A percentile compares a stretch with the other conserved stretches of the same genome.
Evolutionary conservation across 2,888 invertebrate genomes (phyloP).

Genomic region (Eretmocerus hayati): DNA sequence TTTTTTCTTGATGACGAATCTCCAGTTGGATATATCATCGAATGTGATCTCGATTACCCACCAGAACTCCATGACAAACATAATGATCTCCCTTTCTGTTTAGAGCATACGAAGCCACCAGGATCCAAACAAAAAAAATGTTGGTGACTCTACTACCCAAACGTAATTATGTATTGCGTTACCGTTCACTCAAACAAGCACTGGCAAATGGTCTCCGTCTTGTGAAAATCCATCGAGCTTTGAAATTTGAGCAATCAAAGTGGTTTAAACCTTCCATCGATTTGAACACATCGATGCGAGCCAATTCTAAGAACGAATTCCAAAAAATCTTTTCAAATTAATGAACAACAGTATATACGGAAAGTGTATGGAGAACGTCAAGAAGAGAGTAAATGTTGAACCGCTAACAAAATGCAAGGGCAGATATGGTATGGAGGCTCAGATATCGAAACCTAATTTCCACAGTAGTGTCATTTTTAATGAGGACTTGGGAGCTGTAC

Average conservation of each 20-base stretch:
- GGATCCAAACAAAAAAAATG: constrained; percentile 22
- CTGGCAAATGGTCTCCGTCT: constrained; percentile 25
- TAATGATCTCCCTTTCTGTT: constrained; percentile 18
- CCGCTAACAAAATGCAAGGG: constrained; percentile 24
- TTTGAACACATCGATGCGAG: constrained; percentile 34
- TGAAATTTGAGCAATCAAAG: constrained; percentile 18
- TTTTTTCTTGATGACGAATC: neutral
- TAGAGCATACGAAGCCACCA: constrained; percentile 26
- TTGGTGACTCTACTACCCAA: constrained; percentile 28
- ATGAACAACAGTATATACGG: constrained; percentile 37
- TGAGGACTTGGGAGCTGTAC: constrained; percentile 34
- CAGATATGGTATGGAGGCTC: constrained; percentile 26
- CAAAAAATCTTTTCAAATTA: constrained; percentile 37
- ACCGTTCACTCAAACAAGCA: constrained; percentile 28
- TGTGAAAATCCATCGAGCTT: constrained; percentile 30
- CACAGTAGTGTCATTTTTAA: constrained; percentile 33
- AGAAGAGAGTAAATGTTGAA: too few species aligned
- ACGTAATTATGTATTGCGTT: constrained; percentile 27
- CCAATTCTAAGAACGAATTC: constrained; percentile 34
- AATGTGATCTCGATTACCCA: constrained; percentile 2
- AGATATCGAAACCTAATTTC: constrained; percentile 33
- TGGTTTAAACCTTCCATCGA: constrained; percentile 33
- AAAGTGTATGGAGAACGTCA: constrained; percentile 27
- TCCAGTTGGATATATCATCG: constrained; percentile 1
- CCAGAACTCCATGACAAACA: neutral